Base-by-base conservation (phyloP, 2,888 invertebrate species). In the Neocrepidodera transversa region DNA sequence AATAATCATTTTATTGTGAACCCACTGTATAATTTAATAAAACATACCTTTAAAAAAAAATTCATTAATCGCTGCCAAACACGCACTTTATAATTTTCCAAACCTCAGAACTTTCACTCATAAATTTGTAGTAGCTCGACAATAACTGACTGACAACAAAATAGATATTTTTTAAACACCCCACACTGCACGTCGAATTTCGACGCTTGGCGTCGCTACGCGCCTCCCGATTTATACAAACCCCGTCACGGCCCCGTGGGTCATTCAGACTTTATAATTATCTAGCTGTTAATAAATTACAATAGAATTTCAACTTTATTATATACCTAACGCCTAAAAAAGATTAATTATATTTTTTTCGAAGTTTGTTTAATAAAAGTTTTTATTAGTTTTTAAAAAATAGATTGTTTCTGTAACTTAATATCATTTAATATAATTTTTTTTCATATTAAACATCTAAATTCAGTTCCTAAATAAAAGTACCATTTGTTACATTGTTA, bases 221-320 rank as follows among this genome's bases (percentile, higher is more conserved):
- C 58, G 65, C 63, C 66, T 58, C 48, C 63, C 67, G 64, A 69
- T 67, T 68, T 64, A 68, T 66, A 68, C 68, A 68, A 69, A 69
- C 58, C 42, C 26, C 53, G 42, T 32, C 38, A 35, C 13, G 43
- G 17, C 13, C 36, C 30, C 38, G 17, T 16, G 16, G 28, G 23
- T 52, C 53, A 45, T 35, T 53, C 36, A 30, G 48, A 45, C 45
- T 45, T 18, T 7, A 45, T 45, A 45, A 45, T 45, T 45, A 45
- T 26, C 45, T 14, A 16, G 1, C 7, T 5, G 2, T n/a, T 45
- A 28, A 13, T 45, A 28, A 13, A 45, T 23, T 45, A 45, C 8
- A 18, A 26, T 20, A 43, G 18, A 35, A 35, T 13, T 23, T 6
- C 23, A 5, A 23, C 23, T 28, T 28, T 28, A 35, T n/a, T n/a